Evolutionary conservation across 2,888 invertebrate species (phyloP), one percentile per base, ranked within the genome.

Genomic region (Ophion obscuratus): DNA sequence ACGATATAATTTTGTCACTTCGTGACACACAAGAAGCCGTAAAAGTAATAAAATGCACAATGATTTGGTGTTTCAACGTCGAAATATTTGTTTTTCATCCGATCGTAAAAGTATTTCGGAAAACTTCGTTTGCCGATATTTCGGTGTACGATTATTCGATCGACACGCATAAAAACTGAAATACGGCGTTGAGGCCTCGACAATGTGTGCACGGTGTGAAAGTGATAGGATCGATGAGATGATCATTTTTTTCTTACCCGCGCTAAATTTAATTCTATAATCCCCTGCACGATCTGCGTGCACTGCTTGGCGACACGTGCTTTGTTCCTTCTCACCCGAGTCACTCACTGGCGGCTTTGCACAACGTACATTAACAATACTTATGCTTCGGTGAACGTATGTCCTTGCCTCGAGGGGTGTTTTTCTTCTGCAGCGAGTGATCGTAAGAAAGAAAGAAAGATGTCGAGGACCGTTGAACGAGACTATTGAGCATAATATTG

Each of bases 241-340:
- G 17, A 53, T 53, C 53, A 53, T 53, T 14, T 53, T 78, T 53
- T 5, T 17, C 14, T 53, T 53, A 14, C 53, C 27, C n/a, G 53
- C 27, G 44, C 64, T 31, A 44, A n/a, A 76, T 80, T 83, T 75
- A 74, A 53, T 68, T 73, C 61, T 85, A 76, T 17, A 53, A 86
- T 80, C 83, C 73, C 76, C 76, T 79, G 71, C 70, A 53, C 62
- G 73, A 62, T 86, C 44, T 76, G 62, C 77, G 76, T 47, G 11
- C 79, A 79, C 67, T 77, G 85, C 85, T 86, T 86, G 53, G 77
- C 80, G 62, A 74, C 79, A 80, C 67, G 80, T 73, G 85, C 85
- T 86, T 86, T 74, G 14, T 24, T 36, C 57, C 74, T 44, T 67
- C 36, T 77, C 67, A 59, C 40, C 59, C 36, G 17, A 27, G 57